Evolutionary conservation across 2,113 vertebrate species (phyloP).

Genomic region (Microcebus ravelobensis): DNA sequence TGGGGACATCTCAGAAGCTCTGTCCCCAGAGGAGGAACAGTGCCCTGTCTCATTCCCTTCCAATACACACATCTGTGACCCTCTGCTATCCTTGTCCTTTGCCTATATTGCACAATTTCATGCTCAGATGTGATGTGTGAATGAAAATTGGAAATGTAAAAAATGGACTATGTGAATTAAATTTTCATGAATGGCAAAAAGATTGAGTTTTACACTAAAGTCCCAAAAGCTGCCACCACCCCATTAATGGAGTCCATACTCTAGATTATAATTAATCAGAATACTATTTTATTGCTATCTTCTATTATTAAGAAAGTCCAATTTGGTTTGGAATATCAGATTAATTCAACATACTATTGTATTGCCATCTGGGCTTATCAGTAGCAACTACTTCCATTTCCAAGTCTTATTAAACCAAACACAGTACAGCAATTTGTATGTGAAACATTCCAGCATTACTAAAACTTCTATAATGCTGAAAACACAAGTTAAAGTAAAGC

Average conservation of each 20-base stretch:
- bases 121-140: slow-evolving; percentile 66
- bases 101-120: slow-evolving; percentile 68
- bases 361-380: slow-evolving; percentile 75
- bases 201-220: slow-evolving; percentile 32
- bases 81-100: slow-evolving; percentile 67
- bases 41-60: slow-evolving; percentile 46
- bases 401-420: slow-evolving; percentile 74
- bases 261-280: slow-evolving; percentile 47
- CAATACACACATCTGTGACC: slow-evolving; percentile 62
- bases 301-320: slow-evolving; percentile 47
- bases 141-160: slow-evolving; percentile 66
- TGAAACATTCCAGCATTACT: slow-evolving; percentile 55
- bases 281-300: slow-evolving; percentile 63
- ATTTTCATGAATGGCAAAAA: slow-evolving; percentile 74
- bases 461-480: slow-evolving; percentile 45
- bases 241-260: not conserved
- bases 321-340: slow-evolving; percentile 63
- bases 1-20: slow-evolving; percentile 60
- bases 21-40: slow-evolving; percentile 53
- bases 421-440: slow-evolving; percentile 67
- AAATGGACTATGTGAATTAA: slow-evolving; percentile 61
- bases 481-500: slow-evolving; percentile 50
- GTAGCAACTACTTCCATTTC: slow-evolving; percentile 67
- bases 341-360: slow-evolving; percentile 72
- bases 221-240: not conserved